Evolutionary conservation across 2,113 vertebrate genomes (phyloP).

Genomic region (Columba livia): DNA sequence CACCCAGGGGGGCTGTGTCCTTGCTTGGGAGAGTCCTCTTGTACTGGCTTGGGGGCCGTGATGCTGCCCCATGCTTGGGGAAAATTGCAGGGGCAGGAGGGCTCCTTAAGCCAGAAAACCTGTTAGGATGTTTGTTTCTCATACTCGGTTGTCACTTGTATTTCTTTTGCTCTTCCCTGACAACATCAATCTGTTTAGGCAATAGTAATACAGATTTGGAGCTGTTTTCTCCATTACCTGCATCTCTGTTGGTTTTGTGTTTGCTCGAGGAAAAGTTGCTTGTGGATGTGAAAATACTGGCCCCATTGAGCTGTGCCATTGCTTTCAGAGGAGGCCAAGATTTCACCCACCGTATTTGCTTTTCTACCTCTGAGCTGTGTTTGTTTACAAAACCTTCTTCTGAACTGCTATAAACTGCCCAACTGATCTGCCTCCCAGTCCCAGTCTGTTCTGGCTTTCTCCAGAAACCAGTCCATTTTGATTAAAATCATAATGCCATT

Average conservation of each 20-base stretch:
- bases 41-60: fast-evolving
- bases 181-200: not conserved
- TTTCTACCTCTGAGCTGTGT: conserved; percentile 42
- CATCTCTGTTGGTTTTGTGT: not conserved
- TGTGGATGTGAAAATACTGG: conserved; percentile 31
- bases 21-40: not conserved
- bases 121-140: not conserved
- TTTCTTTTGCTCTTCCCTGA: not conserved
- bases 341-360: conserved; percentile 47
- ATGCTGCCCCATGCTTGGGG: fast-evolving
- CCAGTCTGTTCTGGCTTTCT: not conserved
- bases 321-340: conserved; percentile 3
- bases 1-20: not conserved
- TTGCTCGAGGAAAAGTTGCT: conserved; percentile 20
- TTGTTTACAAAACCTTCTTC: conserved; percentile 51
- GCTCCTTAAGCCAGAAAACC: not conserved
- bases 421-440: conserved; percentile 4
- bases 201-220: not conserved
- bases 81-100: not conserved
- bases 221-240: conserved; percentile 15
- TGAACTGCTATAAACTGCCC: conserved; percentile 34
- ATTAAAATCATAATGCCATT: conserved; percentile 55
- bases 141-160: not conserved
- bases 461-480: conserved; percentile 31
- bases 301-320: not conserved